Conservation (phyloP, 2,797 vertebrate genomes). For the Podargus strigoides region DNA sequence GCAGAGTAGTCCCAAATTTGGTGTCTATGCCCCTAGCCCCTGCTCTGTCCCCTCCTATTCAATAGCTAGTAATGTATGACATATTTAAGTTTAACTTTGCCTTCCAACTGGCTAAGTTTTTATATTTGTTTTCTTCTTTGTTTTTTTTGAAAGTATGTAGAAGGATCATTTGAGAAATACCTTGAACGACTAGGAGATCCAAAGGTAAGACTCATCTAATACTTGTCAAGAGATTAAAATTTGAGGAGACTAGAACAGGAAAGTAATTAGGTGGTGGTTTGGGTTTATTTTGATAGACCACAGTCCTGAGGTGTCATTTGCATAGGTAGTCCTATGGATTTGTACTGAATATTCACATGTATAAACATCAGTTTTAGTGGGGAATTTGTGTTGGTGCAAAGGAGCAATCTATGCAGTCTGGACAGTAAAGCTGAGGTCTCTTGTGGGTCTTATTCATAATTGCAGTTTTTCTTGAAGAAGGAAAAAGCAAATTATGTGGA, state of each 20-base stretch:
- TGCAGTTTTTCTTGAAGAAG: neutral
- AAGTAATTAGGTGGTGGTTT: neutral
- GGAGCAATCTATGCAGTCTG: neutral
- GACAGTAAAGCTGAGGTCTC: neutral
- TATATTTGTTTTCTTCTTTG: neutral
- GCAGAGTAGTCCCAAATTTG: neutral
- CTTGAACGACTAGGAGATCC: conserved; percentile 90
- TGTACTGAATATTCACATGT: neutral
- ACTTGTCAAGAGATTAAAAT: neutral
- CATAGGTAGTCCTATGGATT: neutral
- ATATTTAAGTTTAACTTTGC: neutral
- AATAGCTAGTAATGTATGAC: rapidly evolving
- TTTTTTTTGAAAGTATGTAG: conserved; percentile 81
- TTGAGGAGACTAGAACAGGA: neutral
- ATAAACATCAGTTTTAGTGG: neutral
- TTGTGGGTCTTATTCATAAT: neutral
- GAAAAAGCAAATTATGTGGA: rapidly evolving
- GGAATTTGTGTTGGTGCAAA: neutral
- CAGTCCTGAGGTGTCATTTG: neutral
- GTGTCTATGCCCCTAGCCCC: rapidly evolving
- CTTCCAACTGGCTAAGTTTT: neutral
- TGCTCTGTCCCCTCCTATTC: neutral
- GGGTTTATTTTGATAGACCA: neutral
- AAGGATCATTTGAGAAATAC: conserved; percentile 95
- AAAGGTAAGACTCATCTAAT: conserved; percentile 76